Evolutionary conservation across 2,888 invertebrate genomes (phyloP), one percentile per base, ranked within the genome.

Genomic region (Stratiomys singularior): DNA sequence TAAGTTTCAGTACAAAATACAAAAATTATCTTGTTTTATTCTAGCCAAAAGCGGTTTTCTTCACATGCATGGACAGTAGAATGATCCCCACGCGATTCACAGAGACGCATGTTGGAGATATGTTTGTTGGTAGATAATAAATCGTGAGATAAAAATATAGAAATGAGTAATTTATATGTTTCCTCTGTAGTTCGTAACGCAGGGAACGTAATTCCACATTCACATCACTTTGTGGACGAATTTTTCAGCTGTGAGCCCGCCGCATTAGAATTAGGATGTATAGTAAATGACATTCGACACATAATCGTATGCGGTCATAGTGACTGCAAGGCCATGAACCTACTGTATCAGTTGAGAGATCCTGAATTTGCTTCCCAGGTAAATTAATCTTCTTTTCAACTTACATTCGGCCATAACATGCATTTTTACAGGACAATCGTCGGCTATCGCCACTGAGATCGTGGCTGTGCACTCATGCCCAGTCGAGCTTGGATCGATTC

Each of bases 301-400:
- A 92, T 98, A 56, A 95, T 98, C 80, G 96, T 99, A 1, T 98
- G 98, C 85, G 99, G 99, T 0, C 98, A 99, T 85, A 97, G 98
- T 80, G 98, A 99, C 85, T 99, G 99, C 86, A 98, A 98, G 90
- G 98, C 98, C 1, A 98, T 98, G 93, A 97, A 97, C 89, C 89
- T 97, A 77, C 88, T 98, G 1, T 95, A 96, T 85, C 91, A 93
- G 83, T 87, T 98, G 77, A 92, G 92, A 83, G 93, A 94, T 87
- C 92, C 92, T 81, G 92, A 94, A 84, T 93, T 93, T 86, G 91
- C 95, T 1, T 92, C 92, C 0, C 88, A 90, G 85, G 91, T 91
- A 83, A 82, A 83, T 79, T 88, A 88, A 82, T 69, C 15, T 78
- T 77, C 58, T 64, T 78, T 56, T n/a, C 27, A n/a, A 67, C 60